Conservation (phyloP, 2,113 vertebrate genomes). For the Fulica atra region DNA sequence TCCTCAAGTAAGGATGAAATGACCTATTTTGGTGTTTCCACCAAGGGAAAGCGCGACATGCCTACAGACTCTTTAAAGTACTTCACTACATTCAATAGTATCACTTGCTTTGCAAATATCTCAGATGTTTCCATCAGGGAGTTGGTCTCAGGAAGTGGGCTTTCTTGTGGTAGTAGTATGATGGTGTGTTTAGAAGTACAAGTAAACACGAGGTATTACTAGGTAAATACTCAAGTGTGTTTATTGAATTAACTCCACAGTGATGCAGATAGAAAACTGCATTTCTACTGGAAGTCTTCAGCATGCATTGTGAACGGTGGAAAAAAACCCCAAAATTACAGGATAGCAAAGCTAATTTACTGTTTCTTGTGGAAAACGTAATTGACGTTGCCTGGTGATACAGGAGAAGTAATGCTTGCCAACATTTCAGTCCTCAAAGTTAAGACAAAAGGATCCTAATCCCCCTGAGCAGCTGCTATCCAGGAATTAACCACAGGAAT, state of each 20-base stretch:
- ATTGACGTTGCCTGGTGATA: constrained; percentile 65
- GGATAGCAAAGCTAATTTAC: constrained; percentile 59
- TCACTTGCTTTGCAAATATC: neutral
- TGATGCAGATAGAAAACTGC: neutral
- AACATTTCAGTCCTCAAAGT: constrained; percentile 71
- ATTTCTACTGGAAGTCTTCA: neutral
- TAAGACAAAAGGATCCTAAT: constrained; percentile 71
- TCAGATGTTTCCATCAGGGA: neutral
- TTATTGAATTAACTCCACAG: constrained; percentile 28
- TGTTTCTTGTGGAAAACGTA: constrained; percentile 58
- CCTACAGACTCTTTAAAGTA: neutral
- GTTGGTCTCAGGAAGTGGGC: neutral
- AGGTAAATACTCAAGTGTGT: constrained; percentile 25
- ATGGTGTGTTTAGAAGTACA: constrained; percentile 16
- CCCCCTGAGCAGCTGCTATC: constrained; percentile 72
- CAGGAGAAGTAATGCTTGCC: constrained; percentile 47
- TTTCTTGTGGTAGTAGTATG: constrained; percentile 15
- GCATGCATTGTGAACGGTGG: neutral
- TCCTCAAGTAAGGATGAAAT: neutral
- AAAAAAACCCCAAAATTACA: neutral
- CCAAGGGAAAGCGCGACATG: neutral
- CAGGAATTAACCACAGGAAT: constrained; percentile 76
- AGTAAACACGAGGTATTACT: constrained; percentile 25
- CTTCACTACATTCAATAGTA: neutral
- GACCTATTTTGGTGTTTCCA: neutral